phyloP scores from a whole-genome alignment of 2,888 invertebrate genomes.

The Crematogaster levior region DNA sequence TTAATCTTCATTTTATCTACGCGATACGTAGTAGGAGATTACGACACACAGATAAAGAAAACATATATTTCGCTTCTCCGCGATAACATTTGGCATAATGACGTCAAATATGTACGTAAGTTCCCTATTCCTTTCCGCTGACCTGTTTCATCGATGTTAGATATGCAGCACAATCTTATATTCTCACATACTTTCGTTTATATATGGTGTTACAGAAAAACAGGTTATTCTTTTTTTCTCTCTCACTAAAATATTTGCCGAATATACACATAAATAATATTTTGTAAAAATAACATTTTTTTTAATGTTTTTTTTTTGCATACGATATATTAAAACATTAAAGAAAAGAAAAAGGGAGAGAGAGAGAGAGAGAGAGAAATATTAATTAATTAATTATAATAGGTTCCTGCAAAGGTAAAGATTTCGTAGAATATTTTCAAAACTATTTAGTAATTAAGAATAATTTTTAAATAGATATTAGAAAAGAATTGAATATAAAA shows the following conservation, averaged over 20 bases:
- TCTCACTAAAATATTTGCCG: background rate
- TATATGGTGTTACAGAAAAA: background rate
- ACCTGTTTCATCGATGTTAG: conserved; percentile 29
- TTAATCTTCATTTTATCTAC: conserved; percentile 25
- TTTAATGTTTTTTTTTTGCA: background rate
- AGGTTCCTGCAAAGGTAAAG: background rate
- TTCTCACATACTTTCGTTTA: background rate
- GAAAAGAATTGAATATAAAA: background rate
- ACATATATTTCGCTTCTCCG: conserved; percentile 30
- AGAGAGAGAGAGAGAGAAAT: too few relatives aligned
- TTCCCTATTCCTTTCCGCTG: conserved; percentile 35
- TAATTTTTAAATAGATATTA: background rate
- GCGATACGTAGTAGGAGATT: conserved; percentile 21
- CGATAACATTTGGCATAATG: conserved; percentile 53
- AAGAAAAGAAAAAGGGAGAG: background rate
- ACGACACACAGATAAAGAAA: conserved; percentile 11
- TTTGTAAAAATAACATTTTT: too few relatives aligned
- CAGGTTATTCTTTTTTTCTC: background rate
- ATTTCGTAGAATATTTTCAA: background rate
- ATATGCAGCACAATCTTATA: conserved; percentile 10
- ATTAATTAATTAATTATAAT: background rate
- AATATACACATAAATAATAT: too few relatives aligned
- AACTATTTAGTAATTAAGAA: background rate
- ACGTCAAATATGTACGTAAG: conserved; percentile 42
- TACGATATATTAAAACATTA: background rate